Percentiles rank a stretch among this genome's conserved stretches.
These are phyloP conservation scores for Teleiodes luculella DNA, from an alignment of 2,888 invertebrate genomes.

Conservation along the genomic window DNA sequence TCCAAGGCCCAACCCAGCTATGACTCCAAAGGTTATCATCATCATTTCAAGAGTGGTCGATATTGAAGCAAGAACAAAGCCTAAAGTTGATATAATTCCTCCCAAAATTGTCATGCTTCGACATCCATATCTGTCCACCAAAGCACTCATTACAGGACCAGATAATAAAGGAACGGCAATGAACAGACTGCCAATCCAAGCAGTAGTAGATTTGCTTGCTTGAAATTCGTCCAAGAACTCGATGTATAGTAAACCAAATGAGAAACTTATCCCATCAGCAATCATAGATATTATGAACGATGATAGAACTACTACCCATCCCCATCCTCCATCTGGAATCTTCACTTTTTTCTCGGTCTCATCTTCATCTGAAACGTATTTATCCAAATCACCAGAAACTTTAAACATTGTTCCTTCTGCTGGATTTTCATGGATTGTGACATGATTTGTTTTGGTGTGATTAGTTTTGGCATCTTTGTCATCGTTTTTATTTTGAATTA, in stretches of 20 bases:
- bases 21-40: slow-evolving; percentile 90
- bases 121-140: slow-evolving; percentile 93
- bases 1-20: slow-evolving; percentile 90
- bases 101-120: slow-evolving; percentile 86
- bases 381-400: slow-evolving; percentile 30
- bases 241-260: slow-evolving; percentile 92
- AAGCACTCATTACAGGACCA: slow-evolving; percentile 90
- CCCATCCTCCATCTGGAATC: slow-evolving; percentile 91
- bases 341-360: slow-evolving; percentile 58
- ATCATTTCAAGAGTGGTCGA: slow-evolving; percentile 86
- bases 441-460: slow-evolving; percentile 23
- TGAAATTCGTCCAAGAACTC: slow-evolving; percentile 89
- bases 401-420: slow-evolving; percentile 28
- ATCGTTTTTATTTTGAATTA: slow-evolving; percentile 26
- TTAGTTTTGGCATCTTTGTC: slow-evolving; percentile 41
- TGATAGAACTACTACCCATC: slow-evolving; percentile 92
- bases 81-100: slow-evolving; percentile 84
- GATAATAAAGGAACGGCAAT: slow-evolving; percentile 92
- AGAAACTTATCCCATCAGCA: slow-evolving; percentile 95
- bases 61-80: slow-evolving; percentile 86
- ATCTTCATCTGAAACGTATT: slow-evolving; percentile 20
- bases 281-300: slow-evolving; percentile 92
- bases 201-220: slow-evolving; percentile 90
- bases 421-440: slow-evolving; percentile 42
- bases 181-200: slow-evolving; percentile 94